phyloP scores from a whole-genome alignment of 2,888 invertebrate genomes.

The Baccha elongata region DNA sequence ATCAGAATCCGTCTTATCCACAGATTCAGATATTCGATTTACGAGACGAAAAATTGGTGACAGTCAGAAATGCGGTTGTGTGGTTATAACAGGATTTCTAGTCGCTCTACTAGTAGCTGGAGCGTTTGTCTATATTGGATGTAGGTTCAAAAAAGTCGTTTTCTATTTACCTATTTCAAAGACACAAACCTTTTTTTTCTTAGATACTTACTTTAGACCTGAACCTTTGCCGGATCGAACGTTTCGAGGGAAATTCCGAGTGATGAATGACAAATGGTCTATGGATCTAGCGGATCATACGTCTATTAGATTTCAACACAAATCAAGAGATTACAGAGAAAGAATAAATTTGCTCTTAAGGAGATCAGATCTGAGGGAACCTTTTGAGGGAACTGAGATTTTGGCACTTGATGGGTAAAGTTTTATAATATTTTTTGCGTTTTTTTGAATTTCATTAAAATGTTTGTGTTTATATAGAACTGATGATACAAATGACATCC shows the following conservation, averaged over 20 bases:
- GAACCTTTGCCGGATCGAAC: constrained; percentile 90
- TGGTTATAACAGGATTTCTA: constrained; percentile 91
- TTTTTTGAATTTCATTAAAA: background rate
- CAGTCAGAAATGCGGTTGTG: constrained; percentile 94
- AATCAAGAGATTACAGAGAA: constrained; percentile 89
- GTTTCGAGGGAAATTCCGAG: constrained; percentile 91
- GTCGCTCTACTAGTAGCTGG: constrained; percentile 89
- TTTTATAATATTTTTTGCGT: constrained; percentile 11
- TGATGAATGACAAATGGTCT: constrained; percentile 87
- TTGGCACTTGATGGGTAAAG: constrained; percentile 93
- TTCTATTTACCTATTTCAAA: background rate
- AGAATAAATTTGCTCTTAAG: constrained; percentile 89
- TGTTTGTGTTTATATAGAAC: constrained; percentile 82
- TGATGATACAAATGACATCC: constrained; percentile 87
- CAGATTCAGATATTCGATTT: constrained; percentile 94
- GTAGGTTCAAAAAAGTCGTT: constrained; percentile 81
- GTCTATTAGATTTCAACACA: constrained; percentile 88
- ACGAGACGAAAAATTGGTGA: constrained; percentile 92
- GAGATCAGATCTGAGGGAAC: constrained; percentile 88
- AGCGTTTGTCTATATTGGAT: constrained; percentile 86
- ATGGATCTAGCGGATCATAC: constrained; percentile 87
- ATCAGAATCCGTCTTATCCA: constrained; percentile 92
- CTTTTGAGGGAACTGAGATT: constrained; percentile 91
- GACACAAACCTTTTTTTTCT: background rate
- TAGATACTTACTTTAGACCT: constrained; percentile 82